Conservation (phyloP, 2,113 vertebrate species). For the Burhinus bistriatus region DNA sequence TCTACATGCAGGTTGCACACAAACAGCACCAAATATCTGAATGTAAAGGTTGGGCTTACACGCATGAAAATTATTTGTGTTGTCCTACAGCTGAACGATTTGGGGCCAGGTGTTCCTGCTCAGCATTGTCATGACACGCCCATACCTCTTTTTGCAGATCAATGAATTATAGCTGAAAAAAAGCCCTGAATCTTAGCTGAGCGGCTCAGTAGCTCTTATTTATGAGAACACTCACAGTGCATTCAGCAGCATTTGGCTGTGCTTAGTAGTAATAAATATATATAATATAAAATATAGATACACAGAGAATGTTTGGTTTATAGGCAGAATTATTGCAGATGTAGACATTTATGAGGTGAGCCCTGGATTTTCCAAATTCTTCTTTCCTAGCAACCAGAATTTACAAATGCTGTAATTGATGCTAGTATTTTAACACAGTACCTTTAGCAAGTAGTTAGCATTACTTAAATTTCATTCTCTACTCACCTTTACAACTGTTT, state of each 20-base stretch:
- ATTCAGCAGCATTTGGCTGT: neutral
- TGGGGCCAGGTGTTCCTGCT: neutral
- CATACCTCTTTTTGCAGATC: neutral
- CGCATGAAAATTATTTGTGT: neutral
- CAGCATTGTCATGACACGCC: neutral
- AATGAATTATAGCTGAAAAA: neutral
- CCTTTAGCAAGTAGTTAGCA: neutral
- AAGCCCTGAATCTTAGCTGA: neutral
- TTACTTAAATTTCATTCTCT: neutral
- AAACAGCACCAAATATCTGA: neutral
- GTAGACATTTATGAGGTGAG: neutral
- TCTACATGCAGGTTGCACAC: neutral
- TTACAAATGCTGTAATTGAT: neutral
- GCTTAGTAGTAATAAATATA: neutral
- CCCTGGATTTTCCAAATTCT: neutral
- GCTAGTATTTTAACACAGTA: neutral
- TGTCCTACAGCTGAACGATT: neutral
- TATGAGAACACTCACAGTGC: neutral
- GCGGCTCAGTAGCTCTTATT: neutral
- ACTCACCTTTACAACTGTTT: conserved; percentile 86
- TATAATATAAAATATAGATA: neutral
- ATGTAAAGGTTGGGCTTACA: neutral
- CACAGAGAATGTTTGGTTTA: neutral
- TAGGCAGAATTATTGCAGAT: neutral
- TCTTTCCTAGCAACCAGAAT: neutral